phyloP scores from a whole-genome alignment of 1,140 invertebrate genomes.

The Elymnias hypermnestra region DNA sequence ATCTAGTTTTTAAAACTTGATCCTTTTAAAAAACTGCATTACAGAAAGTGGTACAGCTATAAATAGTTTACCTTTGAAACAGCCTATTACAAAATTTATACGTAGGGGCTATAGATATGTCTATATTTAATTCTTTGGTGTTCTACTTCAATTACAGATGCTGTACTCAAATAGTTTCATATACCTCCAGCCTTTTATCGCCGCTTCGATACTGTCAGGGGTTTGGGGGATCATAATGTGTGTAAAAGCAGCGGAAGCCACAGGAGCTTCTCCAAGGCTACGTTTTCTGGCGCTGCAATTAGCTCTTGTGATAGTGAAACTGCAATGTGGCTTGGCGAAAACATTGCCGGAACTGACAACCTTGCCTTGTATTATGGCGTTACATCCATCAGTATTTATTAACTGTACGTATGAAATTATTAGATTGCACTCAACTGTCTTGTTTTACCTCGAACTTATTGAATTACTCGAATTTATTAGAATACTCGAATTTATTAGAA shows the following conservation, averaged over 20 bases:
- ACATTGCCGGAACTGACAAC: constrained; percentile 57
- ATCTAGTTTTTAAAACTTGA: too few species aligned
- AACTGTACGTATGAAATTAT: constrained; percentile 48
- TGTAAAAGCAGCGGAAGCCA: constrained; percentile 66
- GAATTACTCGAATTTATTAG: too few species aligned
- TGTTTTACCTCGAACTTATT: too few species aligned
- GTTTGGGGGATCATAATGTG: constrained; percentile 80
- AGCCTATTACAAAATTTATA: too few species aligned
- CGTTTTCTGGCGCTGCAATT: constrained; percentile 76
- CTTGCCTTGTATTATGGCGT: constrained; percentile 69
- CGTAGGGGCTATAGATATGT: too few species aligned
- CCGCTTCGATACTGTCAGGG: constrained; percentile 78
- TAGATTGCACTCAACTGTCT: neutral
- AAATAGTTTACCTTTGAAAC: too few species aligned
- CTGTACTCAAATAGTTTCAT: constrained; percentile 77
- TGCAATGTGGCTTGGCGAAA: constrained; percentile 73
- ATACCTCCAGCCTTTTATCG: constrained; percentile 78
- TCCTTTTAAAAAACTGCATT: too few species aligned
- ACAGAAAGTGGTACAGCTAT: too few species aligned
- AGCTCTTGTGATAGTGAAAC: constrained; percentile 75
- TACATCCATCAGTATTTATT: constrained; percentile 62
- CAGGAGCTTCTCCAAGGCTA: constrained; percentile 54
- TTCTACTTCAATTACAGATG: constrained; percentile 72
- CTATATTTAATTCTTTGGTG: too few species aligned
- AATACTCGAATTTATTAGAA: too few species aligned